Conservation (phyloP, 2,797 vertebrate species). For the Pseudocheirus occidentalis region DNA sequence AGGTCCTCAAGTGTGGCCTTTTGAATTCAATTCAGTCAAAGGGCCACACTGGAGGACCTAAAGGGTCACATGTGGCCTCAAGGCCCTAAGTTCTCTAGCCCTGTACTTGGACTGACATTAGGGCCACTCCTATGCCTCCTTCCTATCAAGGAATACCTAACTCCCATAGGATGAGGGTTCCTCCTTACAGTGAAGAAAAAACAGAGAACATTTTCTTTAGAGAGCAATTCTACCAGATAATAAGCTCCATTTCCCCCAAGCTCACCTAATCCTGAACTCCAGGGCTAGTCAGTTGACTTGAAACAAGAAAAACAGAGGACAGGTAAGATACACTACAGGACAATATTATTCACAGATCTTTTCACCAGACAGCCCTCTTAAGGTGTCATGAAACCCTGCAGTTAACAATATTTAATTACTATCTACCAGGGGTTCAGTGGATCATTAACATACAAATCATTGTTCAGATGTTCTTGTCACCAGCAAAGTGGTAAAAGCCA, state of each 20-base stretch:
- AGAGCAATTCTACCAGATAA: constrained; percentile 30
- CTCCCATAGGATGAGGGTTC: background rate
- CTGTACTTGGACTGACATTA: background rate
- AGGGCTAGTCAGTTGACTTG: background rate
- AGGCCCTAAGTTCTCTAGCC: too few relatives aligned
- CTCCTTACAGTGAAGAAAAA: background rate
- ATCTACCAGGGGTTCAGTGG: constrained; percentile 43
- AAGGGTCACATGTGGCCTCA: too few relatives aligned
- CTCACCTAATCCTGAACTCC: constrained; percentile 29
- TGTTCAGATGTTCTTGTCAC: constrained; percentile 51
- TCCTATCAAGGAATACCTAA: background rate
- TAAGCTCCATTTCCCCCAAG: background rate
- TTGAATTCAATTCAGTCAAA: too few relatives aligned
- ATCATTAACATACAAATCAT: constrained; percentile 66
- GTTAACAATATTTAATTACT: constrained; percentile 72
- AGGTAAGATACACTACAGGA: constrained; percentile 32
- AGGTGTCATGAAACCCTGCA: constrained; percentile 48
- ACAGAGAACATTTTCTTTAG: constrained; percentile 2
- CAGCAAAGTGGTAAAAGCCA: constrained; percentile 52
- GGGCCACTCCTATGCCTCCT: background rate
- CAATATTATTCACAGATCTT: constrained; percentile 50
- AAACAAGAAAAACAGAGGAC: constrained; percentile 19
- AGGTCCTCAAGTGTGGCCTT: too few relatives aligned
- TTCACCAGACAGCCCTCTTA: constrained; percentile 15
- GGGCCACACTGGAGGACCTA: too few relatives aligned